A percentile compares a stretch with the other conserved stretches of the same genome.
Conservation (phyloP, 2,888 invertebrate genomes). For the Drosophila anomelani region DNA sequence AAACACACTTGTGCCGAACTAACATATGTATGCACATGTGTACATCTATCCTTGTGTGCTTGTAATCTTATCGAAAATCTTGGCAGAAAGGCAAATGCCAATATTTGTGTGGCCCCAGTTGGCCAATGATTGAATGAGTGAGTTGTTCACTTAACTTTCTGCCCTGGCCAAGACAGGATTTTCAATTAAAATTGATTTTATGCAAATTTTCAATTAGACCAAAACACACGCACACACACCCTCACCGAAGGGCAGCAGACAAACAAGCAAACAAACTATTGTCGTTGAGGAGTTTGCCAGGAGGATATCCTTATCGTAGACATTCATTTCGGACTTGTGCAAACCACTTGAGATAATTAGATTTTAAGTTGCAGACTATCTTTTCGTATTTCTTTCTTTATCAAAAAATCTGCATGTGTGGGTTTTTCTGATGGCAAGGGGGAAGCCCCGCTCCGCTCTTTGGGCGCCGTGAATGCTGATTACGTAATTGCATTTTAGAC, state of each 20-base stretch:
- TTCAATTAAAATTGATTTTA: slow-evolving; percentile 81
- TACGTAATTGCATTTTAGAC: slow-evolving; percentile 75
- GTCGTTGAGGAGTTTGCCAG: slow-evolving; percentile 17
- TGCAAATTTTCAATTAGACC: slow-evolving; percentile 80
- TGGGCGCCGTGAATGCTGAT: slow-evolving; percentile 65
- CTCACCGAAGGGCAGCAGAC: slow-evolving; percentile 26
- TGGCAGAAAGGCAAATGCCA: slow-evolving; percentile 59
- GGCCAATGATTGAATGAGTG: slow-evolving; percentile 42
- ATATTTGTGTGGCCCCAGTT: slow-evolving; percentile 64
- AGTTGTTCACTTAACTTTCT: slow-evolving; percentile 75
- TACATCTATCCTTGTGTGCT: slow-evolving; percentile 9
- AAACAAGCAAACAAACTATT: slow-evolving; percentile 49
- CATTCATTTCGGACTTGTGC: slow-evolving; percentile 45
- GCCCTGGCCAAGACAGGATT: slow-evolving; percentile 66
- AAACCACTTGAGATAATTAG: slow-evolving; percentile 74
- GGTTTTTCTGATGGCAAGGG: slow-evolving; percentile 3
- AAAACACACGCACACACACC: slow-evolving; percentile 55
- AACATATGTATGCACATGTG: neutral
- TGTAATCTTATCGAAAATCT: slow-evolving; percentile 54
- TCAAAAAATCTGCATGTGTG: neutral
- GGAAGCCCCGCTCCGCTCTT: neutral
- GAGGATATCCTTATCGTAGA: slow-evolving; percentile 25
- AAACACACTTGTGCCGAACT: slow-evolving; percentile 2
- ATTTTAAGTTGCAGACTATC: slow-evolving; percentile 59
- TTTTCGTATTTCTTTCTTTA: slow-evolving; percentile 15